A percentile compares a stretch with the other conserved stretches of the same genome.
These are phyloP conservation scores for Chloroceryle amazona DNA, from an alignment of 2,797 vertebrate species.

Conservation along the genomic window DNA sequence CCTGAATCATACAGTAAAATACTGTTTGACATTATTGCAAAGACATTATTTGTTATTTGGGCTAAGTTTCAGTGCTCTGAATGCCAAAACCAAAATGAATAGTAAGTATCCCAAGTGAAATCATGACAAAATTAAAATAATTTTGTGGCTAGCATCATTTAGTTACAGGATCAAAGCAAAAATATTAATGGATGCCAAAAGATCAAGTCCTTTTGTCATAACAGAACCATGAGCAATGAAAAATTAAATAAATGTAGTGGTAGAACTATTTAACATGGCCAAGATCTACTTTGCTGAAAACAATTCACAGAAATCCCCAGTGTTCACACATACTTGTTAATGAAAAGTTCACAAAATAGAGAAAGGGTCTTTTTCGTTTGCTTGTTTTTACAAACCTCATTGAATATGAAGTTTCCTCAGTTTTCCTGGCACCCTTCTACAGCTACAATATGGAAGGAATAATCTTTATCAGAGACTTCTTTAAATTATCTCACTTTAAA, in stretches of 20 bases:
- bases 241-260: neutral
- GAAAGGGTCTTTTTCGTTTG: neutral
- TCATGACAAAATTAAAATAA: slow-evolving; percentile 6
- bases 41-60: neutral
- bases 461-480: neutral
- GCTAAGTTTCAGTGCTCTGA: neutral
- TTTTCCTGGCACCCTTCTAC: neutral
- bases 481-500: neutral
- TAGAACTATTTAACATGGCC: neutral
- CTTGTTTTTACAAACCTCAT: neutral
- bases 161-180: slow-evolving; percentile 27
- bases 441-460: neutral
- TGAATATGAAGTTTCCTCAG: neutral
- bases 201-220: neutral
- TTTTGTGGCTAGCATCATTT: slow-evolving; percentile 1
- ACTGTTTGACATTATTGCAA: neutral
- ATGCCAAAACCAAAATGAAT: slow-evolving; percentile 7
- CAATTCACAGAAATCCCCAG: neutral
- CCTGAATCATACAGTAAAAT: neutral
- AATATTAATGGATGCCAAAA: neutral
- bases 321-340: neutral
- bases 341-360: neutral
- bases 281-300: neutral
- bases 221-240: neutral
- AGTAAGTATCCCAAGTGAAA: neutral